Evolutionary conservation across 2,113 vertebrate genomes (phyloP).

Genomic region (Planiliza haematocheilus): DNA sequence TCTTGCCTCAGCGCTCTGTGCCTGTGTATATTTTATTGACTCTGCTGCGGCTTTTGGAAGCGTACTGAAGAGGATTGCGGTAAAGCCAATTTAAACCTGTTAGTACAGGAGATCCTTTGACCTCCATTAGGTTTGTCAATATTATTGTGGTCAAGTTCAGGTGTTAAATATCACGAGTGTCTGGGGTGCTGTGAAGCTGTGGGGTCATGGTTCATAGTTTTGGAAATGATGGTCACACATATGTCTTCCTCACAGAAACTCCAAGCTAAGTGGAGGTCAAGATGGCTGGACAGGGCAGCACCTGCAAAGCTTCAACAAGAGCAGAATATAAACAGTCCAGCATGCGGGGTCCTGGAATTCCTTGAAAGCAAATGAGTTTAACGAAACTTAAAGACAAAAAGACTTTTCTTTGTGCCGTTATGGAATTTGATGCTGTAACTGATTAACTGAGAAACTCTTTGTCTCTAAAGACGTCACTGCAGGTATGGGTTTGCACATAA

Average conservation of each 20-base stretch:
- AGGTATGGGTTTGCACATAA: too few species aligned
- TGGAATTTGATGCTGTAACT: too few species aligned
- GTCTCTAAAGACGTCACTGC: too few species aligned
- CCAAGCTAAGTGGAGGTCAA: conserved; percentile 41
- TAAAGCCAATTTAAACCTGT: conserved; percentile 61
- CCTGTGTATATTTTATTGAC: conserved; percentile 69
- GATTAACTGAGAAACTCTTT: too few species aligned
- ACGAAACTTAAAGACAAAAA: too few species aligned
- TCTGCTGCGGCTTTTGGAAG: conserved; percentile 38
- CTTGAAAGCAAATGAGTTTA: not conserved
- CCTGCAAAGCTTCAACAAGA: conserved; percentile 15
- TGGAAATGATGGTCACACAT: conserved; percentile 27
- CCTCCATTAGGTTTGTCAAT: conserved; percentile 65
- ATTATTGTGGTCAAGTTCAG: conserved; percentile 61
- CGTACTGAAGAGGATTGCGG: conserved; percentile 50
- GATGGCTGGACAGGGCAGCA: not conserved
- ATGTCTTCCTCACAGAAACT: conserved; percentile 35
- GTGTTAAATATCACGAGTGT: conserved; percentile 45
- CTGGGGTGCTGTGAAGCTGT: conserved; percentile 24
- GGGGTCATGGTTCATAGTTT: conserved; percentile 29
- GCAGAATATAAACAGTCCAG: not conserved
- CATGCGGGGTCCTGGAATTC: not conserved
- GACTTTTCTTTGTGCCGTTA: too few species aligned
- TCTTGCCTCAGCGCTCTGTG: conserved; percentile 44
- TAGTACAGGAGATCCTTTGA: conserved; percentile 48